Evolutionary conservation across 2,797 vertebrate species (phyloP), one percentile per base, ranked within the genome.

Genomic region (Adrianichthys oophorus): DNA sequence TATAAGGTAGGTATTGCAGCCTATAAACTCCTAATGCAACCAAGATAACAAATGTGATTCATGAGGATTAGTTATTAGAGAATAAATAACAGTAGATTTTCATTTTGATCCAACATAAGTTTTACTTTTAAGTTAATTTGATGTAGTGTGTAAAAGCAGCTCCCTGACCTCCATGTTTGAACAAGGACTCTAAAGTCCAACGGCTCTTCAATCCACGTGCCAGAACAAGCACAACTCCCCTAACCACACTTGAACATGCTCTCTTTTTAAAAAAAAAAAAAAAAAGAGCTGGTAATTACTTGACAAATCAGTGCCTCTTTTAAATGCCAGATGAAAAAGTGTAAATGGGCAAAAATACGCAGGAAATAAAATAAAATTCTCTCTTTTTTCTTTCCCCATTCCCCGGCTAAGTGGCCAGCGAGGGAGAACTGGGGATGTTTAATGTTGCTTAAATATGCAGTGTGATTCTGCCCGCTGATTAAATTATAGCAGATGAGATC

Each of bases 391-490:
- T n/a, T 19, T 12, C 24, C 17, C 53, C 57, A 56, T 23, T 68
- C 74, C 68, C 62, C 62, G 51, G 81, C 74, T 86, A 85, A 88
- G 87, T 88, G 86, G 81, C 82, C 69, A 43, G 70, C 80, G 62
- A 87, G 85, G 83, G 86, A 87, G 77, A 82, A 57, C 58, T 77
- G 73, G 58, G 82, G 88, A 91, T 89, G 88, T 89, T 88, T 88
- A 91, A 86, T 85, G 85, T 82, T 88, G 85, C 85, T 92, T 87
- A 91, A 91, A 90, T 91, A 92, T 93, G 85, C 91, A 88, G 84
- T 85, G 84, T 90, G 89, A 91, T 93, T 90, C 83, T 82, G 72
- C 70, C 68, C 80, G 80, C 81, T 90, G 89, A 90, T 91, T 92
- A 91, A 91, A 92, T 92, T 83, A 89, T 75, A 89, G 83, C 74